Evolutionary conservation across 2,888 invertebrate species (phyloP), one percentile per base, ranked within the genome.

Genomic region (Polyommatus icarus): DNA sequence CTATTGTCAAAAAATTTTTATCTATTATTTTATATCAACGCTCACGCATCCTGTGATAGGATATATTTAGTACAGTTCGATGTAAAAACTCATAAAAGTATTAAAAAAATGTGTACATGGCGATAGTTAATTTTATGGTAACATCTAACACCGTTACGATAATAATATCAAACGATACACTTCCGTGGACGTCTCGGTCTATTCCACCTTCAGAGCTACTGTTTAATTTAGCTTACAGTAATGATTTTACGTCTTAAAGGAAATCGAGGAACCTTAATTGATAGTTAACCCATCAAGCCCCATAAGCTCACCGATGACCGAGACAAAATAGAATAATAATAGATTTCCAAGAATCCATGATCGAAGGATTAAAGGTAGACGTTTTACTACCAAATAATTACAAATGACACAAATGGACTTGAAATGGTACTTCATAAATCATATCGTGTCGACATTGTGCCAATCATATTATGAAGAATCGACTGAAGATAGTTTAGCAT

Each of bases 81-180:
- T 92, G 89, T 86, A 85, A 85, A 86, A 87, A 88, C 87, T 88
- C 92, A 85, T 93, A 92, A 92, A 92, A 90, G 81, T 87, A 91
- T 91, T 91, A 92, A 91, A 87, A 91, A 87, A 89, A 89, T 91
- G 90, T 88, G 86, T 87, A 86, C 87, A 84, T 85, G 86, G 83
- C 85, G 84, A 86, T 87, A 86, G 86, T 89, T 85, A 86, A 88
- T 90, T 91, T 91, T 91, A 90, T 89, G 88, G 87, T 85, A 77
- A 87, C 87, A 89, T 88, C 86, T 85, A 77, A 87, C 87, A 89
- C 88, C 86, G 86, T 88, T 90, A 88, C 86, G 86, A 88, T 89
- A 90, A 91, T 90, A 90, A 91, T 90, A 90, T 88, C 86, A 83
- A 82, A 85, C 85, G 80, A 20, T 83, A 82, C 83, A 88, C 91